These are phyloP conservation scores for Saccopteryx bilineata DNA, from an alignment of 2,113 vertebrate species.

Conservation along the genomic window DNA sequence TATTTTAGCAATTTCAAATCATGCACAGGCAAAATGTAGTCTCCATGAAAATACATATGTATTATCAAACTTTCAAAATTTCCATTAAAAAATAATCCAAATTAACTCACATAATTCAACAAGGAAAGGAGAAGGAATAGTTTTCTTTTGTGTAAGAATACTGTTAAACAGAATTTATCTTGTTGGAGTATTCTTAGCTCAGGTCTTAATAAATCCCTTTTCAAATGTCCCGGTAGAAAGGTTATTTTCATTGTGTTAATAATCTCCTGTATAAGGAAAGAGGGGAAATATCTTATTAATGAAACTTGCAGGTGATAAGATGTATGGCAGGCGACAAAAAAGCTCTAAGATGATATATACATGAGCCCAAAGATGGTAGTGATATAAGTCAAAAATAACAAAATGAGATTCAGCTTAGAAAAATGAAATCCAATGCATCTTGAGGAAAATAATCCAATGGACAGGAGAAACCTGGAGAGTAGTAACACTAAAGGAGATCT, in stretches of 20 bases:
- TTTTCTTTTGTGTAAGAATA: background rate
- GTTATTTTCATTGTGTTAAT: constrained; percentile 65
- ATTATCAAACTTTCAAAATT: constrained; percentile 35
- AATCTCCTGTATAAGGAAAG: constrained; percentile 23
- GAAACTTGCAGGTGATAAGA: constrained; percentile 25
- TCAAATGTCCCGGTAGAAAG: background rate
- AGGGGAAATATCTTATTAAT: constrained; percentile 55
- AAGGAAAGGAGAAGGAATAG: background rate
- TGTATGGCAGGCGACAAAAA: background rate
- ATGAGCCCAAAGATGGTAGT: constrained; percentile 4
- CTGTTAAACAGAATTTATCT: background rate
- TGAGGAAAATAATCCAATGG: constrained; percentile 70
- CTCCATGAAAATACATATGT: background rate
- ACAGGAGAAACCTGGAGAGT: constrained; percentile 47
- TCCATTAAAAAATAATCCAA: background rate
- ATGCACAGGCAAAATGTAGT: constrained; percentile 13
- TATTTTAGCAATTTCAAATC: constrained; percentile 12
- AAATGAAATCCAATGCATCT: constrained; percentile 75
- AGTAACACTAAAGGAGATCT: constrained; percentile 54
- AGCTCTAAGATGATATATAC: constrained; percentile 39
- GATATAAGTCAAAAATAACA: constrained; percentile 58
- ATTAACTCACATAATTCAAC: constrained; percentile 28
- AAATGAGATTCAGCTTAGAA: constrained; percentile 70
- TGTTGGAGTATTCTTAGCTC: background rate
- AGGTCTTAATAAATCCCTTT: constrained; percentile 47